Evolutionary conservation across 2,113 vertebrate genomes (phyloP), one percentile per base, ranked within the genome.

Genomic region (Casuarius casuarius): DNA sequence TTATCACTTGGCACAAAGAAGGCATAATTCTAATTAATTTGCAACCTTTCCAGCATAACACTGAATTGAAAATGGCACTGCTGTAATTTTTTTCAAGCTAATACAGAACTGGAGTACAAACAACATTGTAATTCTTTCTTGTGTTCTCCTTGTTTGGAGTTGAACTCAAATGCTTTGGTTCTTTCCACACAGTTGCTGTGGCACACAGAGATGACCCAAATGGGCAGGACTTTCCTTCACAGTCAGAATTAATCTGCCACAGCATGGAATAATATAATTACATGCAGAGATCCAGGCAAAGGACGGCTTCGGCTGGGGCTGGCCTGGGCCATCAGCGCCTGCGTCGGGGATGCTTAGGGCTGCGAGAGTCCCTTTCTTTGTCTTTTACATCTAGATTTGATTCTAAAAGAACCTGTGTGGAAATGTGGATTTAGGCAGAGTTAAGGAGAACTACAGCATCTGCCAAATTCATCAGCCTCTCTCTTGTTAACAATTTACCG

Each of bases 11-110:
- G 98, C 98, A 98, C 97, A 97, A 98, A 97, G 96, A 98, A 98
- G 98, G 97, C 98, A 98, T 98, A 98, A 98, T 98, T 98, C 97
- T 98, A 98, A 98, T 98, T 98, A 98, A 98, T 98, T 98, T 98
- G 97, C 98, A 98, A 98, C 97, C 98, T 98, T 98, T 97, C 95
- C 95, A 98, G 97, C 92, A 62, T 98, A 98, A 98, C 95, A 96
- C 97, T 98, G 97, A 97, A 97, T 98, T 97, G 96, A 97, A 98
- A 97, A 97, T 98, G 96, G 97, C 95, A 97, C 86, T 87, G 90
- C 94, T 94, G 62, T 94, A 80, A 73, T 97, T 96, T 95, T 94
- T 97, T 97, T 94, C 74, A 74, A 96, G 86, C 74, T 97, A 98
- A 97, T 96, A 92, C 44, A 94, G 86, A 84, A 84, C 78, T 23